These are phyloP conservation scores for Cyrtonyx montezumae DNA, from an alignment of 2,113 vertebrate species.

Conservation along the genomic window DNA sequence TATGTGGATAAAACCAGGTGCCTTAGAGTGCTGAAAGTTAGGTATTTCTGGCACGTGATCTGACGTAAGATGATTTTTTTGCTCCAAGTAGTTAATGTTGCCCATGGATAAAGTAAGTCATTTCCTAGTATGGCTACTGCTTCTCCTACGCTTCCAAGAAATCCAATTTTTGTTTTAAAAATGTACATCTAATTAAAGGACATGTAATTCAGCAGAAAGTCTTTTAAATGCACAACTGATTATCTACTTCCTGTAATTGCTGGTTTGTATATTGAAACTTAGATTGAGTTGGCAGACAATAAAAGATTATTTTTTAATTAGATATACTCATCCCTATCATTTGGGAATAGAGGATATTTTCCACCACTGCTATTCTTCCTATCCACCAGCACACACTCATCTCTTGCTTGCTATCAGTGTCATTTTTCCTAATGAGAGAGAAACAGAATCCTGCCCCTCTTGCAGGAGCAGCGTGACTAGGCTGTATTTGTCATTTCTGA, in stretches of 20 bases:
- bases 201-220: slow-evolving; percentile 64
- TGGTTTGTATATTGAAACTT: slow-evolving; percentile 71
- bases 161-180: slow-evolving; percentile 48
- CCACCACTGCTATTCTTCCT: slow-evolving; percentile 2
- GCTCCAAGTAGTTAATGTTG: slow-evolving; percentile 11
- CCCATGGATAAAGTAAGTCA: background rate
- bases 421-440: slow-evolving; percentile 37
- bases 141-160: slow-evolving; percentile 58
- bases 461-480: background rate
- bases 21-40: background rate
- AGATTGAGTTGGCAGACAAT: slow-evolving; percentile 75
- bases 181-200: slow-evolving; percentile 69
- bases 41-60: slow-evolving; percentile 10
- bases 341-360: slow-evolving; percentile 67
- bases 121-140: slow-evolving; percentile 3
- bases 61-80: slow-evolving; percentile 36
- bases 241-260: slow-evolving; percentile 76
- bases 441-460: slow-evolving; percentile 13
- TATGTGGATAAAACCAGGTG: background rate
- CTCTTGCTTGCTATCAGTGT: slow-evolving; percentile 35
- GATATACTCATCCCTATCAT: slow-evolving; percentile 64
- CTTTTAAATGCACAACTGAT: slow-evolving; percentile 74
- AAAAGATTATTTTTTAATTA: slow-evolving; percentile 79
- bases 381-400: background rate
- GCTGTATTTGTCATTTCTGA: background rate